Evolutionary conservation across 2,888 invertebrate genomes (phyloP), one percentile per base, ranked within the genome.

Genomic region (Dysmachus trigonus): DNA sequence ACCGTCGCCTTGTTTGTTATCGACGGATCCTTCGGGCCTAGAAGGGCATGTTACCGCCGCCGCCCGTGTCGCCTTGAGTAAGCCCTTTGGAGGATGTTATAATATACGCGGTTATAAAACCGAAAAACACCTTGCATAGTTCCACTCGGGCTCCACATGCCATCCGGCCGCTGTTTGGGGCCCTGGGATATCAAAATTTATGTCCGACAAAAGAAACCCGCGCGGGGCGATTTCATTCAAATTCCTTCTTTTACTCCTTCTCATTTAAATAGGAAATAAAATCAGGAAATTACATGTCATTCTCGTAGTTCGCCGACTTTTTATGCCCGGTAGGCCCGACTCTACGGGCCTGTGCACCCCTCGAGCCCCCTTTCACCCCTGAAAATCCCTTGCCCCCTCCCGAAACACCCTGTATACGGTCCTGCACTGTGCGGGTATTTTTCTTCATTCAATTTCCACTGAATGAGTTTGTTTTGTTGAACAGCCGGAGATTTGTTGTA

Each of bases 261-360:
- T 87, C 82, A 85, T 85, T 87, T 87, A 87, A 87, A 87, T 85
- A 82, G 87, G 74, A 85, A 85, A 87, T 87, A 85, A 87, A 87
- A 87, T 85, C 87, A 87, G 87, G 87, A 87, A 87, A 87, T 87
- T 85, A 87, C 87, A 87, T 87, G 87, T 87, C 87, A 87, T 85
- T 82, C 82, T 85, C 74, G 76, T 77, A 53, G 85, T 79, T 62
- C 47, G 62, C 53, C 41, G 22, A 8, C 62, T 84, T 72, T 84
- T 84, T 72, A 38, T 84, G 41, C 47, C 72, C 41, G 7, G 27
- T 41, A 73, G 72, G 73, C 31, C 47, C n/a, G 62, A 41, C n/a
- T 13, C 30, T 27, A 30, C 81, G n/a, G 51, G 47, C 22, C 38
- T 31, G 35, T 74, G 22, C 5, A 47, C 30, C 41, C 38, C 53